Conservation (phyloP, 2,888 invertebrate species). For the Tanytarsus gracilentus region DNA sequence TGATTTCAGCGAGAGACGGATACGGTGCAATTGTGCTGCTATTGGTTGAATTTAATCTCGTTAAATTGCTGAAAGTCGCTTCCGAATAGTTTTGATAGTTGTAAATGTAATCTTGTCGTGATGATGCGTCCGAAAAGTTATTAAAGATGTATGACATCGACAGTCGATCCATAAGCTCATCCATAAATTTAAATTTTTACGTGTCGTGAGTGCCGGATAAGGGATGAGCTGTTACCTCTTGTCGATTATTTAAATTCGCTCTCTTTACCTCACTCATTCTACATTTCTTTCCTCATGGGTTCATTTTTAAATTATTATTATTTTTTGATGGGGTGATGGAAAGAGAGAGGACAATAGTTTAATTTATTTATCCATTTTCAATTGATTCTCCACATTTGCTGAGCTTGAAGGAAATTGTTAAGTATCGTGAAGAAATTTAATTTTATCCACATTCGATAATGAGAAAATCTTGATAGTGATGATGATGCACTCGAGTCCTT, state of each 20-base stretch:
- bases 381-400: too few species aligned
- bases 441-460: too few species aligned
- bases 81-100: not conserved
- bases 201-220: not conserved
- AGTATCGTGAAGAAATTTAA: too few species aligned
- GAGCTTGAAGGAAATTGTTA: too few species aligned
- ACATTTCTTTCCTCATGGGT: too few species aligned
- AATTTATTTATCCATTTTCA: too few species aligned
- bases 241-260: too few species aligned
- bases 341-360: too few species aligned
- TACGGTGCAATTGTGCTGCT: constrained; percentile 27
- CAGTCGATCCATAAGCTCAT: constrained; percentile 26
- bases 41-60: not conserved
- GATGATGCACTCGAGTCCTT: too few species aligned
- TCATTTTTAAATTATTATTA: not conserved
- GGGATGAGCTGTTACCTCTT: not conserved
- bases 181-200: constrained; percentile 10
- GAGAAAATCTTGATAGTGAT: too few species aligned
- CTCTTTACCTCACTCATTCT: too few species aligned
- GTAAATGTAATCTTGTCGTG: not conserved
- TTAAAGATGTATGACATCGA: constrained; percentile 20
- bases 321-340: too few species aligned
- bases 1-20: constrained; percentile 24
- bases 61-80: constrained; percentile 1
- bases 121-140: constrained; percentile 17